These are phyloP conservation scores for Galaxias olidus DNA, from an alignment of 2,797 vertebrate genomes.

Conservation along the genomic window DNA sequence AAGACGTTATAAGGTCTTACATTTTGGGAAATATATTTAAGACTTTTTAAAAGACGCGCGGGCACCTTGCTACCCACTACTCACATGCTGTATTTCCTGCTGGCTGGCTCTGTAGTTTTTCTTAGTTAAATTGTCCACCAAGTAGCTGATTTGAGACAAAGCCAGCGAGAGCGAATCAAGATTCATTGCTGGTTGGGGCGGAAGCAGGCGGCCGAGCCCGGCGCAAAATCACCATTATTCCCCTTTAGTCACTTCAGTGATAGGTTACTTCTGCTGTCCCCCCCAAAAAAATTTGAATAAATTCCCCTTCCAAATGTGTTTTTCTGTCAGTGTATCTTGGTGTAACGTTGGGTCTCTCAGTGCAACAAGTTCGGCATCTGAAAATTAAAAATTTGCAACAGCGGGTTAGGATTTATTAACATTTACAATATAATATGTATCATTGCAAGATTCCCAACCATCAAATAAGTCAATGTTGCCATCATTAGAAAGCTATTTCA, in stretches of 20 bases:
- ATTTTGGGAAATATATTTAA: too few species aligned
- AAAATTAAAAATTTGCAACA: slow-evolving; percentile 31
- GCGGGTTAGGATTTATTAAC: background rate
- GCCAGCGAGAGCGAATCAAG: slow-evolving; percentile 99
- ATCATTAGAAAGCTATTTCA: too few species aligned
- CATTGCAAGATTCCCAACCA: background rate
- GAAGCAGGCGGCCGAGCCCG: slow-evolving; percentile 99
- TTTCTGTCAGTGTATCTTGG: slow-evolving; percentile 76
- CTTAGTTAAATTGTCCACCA: slow-evolving; percentile 99
- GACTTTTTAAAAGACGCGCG: too few species aligned
- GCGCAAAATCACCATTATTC: slow-evolving; percentile 99
- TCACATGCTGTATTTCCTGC: slow-evolving; percentile 99
- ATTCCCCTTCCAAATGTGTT: slow-evolving; percentile 68
- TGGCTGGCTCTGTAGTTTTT: slow-evolving; percentile 99
- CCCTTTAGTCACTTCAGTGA: slow-evolving; percentile 99
- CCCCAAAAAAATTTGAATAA: slow-evolving; percentile 78
- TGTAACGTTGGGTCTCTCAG: slow-evolving; percentile 76
- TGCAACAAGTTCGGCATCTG: slow-evolving; percentile 92
- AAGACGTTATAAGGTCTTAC: too few species aligned
- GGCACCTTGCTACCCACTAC: too few species aligned
- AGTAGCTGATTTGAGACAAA: slow-evolving; percentile 99
- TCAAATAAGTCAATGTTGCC: too few species aligned
- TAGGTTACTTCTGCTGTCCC: slow-evolving; percentile 93
- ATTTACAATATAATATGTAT: background rate
- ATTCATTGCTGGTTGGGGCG: slow-evolving; percentile 99